These are phyloP conservation scores for Pollenia angustigena DNA, from an alignment of 2,888 invertebrate genomes.

Conservation along the genomic window DNA sequence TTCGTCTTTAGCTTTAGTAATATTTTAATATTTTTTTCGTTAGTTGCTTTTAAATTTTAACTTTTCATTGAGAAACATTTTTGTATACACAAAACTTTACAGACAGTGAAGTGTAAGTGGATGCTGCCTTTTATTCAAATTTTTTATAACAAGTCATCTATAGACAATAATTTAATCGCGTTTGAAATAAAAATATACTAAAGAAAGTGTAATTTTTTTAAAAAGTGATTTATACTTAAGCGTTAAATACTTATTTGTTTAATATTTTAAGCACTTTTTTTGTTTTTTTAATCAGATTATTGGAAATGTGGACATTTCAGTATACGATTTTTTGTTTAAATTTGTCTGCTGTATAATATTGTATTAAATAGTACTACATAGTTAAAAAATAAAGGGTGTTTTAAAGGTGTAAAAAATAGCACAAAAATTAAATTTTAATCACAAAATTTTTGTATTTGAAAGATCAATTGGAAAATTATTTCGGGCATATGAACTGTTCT, in stretches of 20 bases:
- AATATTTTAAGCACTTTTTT: conserved; percentile 14
- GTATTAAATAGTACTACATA: too few species aligned
- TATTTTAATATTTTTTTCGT: background rate
- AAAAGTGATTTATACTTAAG: conserved; percentile 17
- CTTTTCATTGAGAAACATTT: conserved; percentile 62
- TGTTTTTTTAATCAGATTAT: background rate
- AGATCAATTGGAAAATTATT: too few species aligned
- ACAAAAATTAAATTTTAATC: too few species aligned
- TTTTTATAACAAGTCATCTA: conserved; percentile 66
- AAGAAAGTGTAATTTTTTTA: conserved; percentile 31
- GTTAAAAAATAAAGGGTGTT: too few species aligned
- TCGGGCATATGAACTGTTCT: too few species aligned
- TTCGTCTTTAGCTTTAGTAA: too few species aligned
- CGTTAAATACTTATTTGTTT: conserved; percentile 9
- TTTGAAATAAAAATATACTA: conserved; percentile 45
- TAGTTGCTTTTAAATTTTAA: conserved; percentile 53
- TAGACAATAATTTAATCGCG: conserved; percentile 69
- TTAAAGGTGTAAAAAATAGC: too few species aligned
- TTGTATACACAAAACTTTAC: conserved; percentile 69
- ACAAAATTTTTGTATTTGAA: too few species aligned
- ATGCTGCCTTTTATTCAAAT: conserved; percentile 58
- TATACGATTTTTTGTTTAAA: too few species aligned
- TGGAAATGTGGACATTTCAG: conserved; percentile 13
- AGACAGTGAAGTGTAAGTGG: conserved; percentile 63
- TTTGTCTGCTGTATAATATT: too few species aligned